Percentiles rank a stretch among this genome's conserved stretches.
Evolutionary conservation across 2,113 vertebrate genomes (phyloP).

Genomic region (Micronycteris hirsuta): DNA sequence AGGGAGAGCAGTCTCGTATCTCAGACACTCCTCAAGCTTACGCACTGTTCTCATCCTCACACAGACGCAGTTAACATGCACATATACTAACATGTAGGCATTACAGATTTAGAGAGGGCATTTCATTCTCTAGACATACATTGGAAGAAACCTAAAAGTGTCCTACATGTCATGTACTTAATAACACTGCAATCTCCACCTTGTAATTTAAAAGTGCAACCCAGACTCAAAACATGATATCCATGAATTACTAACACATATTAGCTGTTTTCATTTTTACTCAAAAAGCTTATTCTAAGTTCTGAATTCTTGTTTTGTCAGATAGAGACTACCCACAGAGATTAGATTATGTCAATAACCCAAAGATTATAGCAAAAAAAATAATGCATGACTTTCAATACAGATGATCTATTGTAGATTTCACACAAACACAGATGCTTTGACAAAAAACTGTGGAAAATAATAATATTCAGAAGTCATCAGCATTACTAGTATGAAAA

Average conservation of each 20-base stretch:
- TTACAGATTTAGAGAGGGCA: not conserved
- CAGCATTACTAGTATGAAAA: not conserved
- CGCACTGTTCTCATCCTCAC: not conserved
- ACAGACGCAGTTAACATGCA: not conserved
- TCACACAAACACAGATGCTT: not conserved
- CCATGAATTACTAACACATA: not conserved
- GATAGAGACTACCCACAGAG: not conserved
- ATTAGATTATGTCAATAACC: not conserved
- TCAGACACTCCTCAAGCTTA: not conserved
- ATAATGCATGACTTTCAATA: not conserved
- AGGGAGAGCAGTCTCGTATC: not conserved
- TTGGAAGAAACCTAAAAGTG: not conserved
- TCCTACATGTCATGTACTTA: conserved; percentile 14
- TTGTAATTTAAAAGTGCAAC: conserved; percentile 4
- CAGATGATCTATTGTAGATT: not conserved
- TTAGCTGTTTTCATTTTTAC: conserved; percentile 1
- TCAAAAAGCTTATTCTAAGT: not conserved
- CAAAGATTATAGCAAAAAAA: not conserved
- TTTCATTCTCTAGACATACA: conserved; percentile 37
- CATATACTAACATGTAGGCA: conserved; percentile 19
- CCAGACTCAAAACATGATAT: not conserved
- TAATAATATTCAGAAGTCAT: not conserved
- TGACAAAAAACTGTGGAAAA: not conserved
- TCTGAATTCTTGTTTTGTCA: conserved; percentile 46
- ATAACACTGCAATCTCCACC: not conserved